Percentiles rank a stretch among this genome's conserved stretches.
Evolutionary conservation across 2,113 vertebrate species (phyloP).

Genomic region (Dinomys branickii): DNA sequence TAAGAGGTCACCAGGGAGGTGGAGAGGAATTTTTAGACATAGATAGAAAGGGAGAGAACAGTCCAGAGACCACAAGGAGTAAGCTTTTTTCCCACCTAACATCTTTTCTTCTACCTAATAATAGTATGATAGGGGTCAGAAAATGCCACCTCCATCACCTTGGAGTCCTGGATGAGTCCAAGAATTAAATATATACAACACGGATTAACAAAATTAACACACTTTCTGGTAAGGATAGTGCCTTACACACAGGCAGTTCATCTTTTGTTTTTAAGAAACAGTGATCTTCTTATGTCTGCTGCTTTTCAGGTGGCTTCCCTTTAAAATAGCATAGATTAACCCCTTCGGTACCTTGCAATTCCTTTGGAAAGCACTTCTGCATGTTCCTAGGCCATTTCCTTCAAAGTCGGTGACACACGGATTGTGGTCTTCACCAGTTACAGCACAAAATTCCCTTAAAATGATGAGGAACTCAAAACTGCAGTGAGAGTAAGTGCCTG

Average conservation of each 20-base stretch:
- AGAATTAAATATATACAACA: neutral
- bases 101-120: neutral
- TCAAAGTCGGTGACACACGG: neutral
- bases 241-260: neutral
- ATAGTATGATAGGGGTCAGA: neutral
- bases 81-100: neutral
- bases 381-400: neutral
- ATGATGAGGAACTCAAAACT: neutral
- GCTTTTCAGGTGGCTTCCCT: neutral
- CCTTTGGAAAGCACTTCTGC: neutral
- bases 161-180: neutral
- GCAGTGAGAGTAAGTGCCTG: neutral
- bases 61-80: neutral
- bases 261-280: neutral
- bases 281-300: neutral
- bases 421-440: neutral
- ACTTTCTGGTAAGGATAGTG: neutral
- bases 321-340: neutral
- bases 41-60: neutral
- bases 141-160: neutral
- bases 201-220: neutral
- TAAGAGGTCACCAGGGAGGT: neutral
- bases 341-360: neutral
- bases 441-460: neutral
- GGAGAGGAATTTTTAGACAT: neutral